Evolutionary conservation across 2,113 vertebrate genomes (phyloP).

Genomic region (Mormoops blainvillei): DNA sequence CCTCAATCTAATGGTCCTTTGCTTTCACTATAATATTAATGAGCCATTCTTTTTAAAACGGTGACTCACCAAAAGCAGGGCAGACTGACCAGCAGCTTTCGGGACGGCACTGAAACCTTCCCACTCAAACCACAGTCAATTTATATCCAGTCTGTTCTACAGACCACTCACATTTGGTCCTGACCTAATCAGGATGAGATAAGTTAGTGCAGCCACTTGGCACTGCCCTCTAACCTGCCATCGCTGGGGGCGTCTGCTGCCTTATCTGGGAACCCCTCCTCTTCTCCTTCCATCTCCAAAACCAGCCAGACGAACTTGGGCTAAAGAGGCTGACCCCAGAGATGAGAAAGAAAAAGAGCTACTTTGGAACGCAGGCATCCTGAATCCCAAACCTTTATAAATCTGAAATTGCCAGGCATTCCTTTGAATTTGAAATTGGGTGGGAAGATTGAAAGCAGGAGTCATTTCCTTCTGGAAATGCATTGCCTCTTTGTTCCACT

Average conservation of each 20-base stretch:
- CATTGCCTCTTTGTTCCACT: slow-evolving; percentile 11
- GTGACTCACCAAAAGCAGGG: slow-evolving; percentile 29
- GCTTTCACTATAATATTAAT: slow-evolving; percentile 64
- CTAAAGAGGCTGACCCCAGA: not conserved
- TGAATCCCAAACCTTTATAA: not conserved
- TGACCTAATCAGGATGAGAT: not conserved
- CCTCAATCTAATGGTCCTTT: slow-evolving; percentile 49
- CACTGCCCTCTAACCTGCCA: not conserved
- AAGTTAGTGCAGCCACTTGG: not conserved
- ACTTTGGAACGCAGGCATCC: not conserved
- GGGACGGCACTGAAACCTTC: not conserved
- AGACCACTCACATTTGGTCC: not conserved
- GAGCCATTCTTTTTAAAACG: slow-evolving; percentile 55
- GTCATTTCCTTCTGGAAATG: not conserved
- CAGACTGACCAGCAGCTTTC: slow-evolving; percentile 13
- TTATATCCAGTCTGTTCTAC: not conserved
- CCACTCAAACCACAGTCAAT: not conserved
- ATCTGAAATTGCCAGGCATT: not conserved
- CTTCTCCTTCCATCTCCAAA: not conserved
- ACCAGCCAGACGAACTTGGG: not conserved
- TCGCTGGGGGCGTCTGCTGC: not conserved
- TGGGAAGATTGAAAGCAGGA: not conserved
- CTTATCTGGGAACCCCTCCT: not conserved
- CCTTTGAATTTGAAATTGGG: not conserved
- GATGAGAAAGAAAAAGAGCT: not conserved